Base-by-base conservation (phyloP, 2,113 vertebrate genomes). In the Cyprinus carpio region DNA sequence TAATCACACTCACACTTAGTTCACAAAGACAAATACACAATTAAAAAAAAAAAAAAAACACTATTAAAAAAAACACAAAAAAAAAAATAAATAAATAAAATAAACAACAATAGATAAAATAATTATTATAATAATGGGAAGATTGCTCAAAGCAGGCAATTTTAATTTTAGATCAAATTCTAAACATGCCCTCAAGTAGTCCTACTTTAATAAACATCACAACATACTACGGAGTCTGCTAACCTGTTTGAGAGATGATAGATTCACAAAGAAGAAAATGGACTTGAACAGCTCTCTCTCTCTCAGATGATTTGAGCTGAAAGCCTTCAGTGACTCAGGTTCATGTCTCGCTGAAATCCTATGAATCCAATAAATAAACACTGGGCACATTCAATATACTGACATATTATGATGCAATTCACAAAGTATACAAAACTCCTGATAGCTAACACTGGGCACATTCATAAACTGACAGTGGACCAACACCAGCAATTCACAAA, bases 341-440 rank as follows among this genome's bases (percentile, higher is more conserved):
- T 69, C 31, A 69, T 27, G 81, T 51, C 76, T 16, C 27, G 37
- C 80, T 85, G 34, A 87, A 25, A n/a, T n/a, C n/a, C n/a, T n/a
- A n/a, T n/a, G n/a, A n/a, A n/a, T n/a, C n/a, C n/a, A n/a, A n/a
- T n/a, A n/a, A n/a, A n/a, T 72, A 85, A 49, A 75, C 75, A 20
- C 60, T 11, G 15, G 74, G 40, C 56, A 25, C 56, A 49, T 80
- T 81, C 69, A 87, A 49, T 84, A 87, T 67, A 74, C 56, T 56
- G 25, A 29, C 49, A 37, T 56, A 54, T 74, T 75, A 65, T 62
- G 67, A 51, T 23, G 77, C 67, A 81, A 6, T 51, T 46, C 54
- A 65, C 82, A 75, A 84, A 46, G 40, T 67, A 75, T 81, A 85
- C 84, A n/a, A n/a, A n/a, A n/a, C n/a, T n/a, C n/a, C n/a, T n/a